Evolutionary conservation across 2,113 vertebrate genomes (phyloP).

Genomic region (Alethe castanea): DNA sequence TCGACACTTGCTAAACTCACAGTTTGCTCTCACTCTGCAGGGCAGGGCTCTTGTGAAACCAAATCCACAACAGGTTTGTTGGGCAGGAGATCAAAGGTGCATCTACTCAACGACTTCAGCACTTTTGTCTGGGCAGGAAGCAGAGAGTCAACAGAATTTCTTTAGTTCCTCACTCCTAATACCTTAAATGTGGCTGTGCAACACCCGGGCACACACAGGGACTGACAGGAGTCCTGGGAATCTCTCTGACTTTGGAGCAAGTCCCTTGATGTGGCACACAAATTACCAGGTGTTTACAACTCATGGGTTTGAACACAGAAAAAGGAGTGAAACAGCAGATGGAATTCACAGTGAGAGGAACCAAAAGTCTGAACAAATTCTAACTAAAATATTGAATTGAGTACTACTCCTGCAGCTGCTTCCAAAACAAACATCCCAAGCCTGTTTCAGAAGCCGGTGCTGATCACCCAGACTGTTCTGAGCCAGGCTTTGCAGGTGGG

Average conservation of each 20-base stretch:
- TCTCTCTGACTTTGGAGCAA: background rate
- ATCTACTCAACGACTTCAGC: rapidly evolving
- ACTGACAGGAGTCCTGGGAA: background rate
- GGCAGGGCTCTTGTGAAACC: background rate
- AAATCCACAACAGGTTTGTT: background rate
- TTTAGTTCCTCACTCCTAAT: background rate
- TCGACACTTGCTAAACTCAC: background rate
- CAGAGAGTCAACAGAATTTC: background rate
- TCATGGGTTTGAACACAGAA: background rate
- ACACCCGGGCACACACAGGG: background rate
- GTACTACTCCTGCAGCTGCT: background rate
- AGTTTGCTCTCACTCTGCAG: background rate
- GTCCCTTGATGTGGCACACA: background rate
- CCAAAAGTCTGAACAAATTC: background rate
- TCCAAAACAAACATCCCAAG: rapidly evolving
- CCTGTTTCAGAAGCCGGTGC: rapidly evolving
- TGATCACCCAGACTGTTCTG: background rate
- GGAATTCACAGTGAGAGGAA: background rate
- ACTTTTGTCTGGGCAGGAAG: background rate
- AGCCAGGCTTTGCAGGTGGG: background rate
- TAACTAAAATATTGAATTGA: background rate
- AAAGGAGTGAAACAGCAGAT: background rate
- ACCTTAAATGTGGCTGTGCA: background rate
- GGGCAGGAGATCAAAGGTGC: background rate
- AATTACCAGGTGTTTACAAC: background rate